Conservation (phyloP, 2,888 invertebrate genomes). For the Nysson spinosus region DNA sequence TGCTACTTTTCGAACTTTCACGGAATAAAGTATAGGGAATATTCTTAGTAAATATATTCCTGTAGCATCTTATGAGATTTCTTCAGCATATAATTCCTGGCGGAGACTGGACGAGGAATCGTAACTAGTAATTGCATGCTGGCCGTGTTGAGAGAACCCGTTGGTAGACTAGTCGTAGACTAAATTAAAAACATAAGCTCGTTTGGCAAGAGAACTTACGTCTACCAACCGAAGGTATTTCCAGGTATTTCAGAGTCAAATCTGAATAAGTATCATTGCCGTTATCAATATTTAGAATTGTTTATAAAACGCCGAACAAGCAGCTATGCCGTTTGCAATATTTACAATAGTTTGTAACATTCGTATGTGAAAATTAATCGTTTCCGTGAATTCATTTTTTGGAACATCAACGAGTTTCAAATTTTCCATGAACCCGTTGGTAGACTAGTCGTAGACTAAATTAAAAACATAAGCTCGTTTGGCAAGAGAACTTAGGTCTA, state of each 20-base stretch:
- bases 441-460: constrained; percentile 55
- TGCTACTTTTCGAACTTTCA: neutral
- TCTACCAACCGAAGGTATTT: constrained; percentile 14
- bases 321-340: no score
- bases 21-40: constrained; percentile 11
- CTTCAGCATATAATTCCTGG: constrained; percentile 38
- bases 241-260: no score
- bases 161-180: constrained; percentile 57
- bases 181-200: constrained; percentile 59
- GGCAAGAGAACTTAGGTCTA: constrained; percentile 35
- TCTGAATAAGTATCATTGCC: constrained; percentile 7
- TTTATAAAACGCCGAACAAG: no score
- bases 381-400: no score
- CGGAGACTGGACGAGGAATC: constrained; percentile 39
- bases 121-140: constrained; percentile 50
- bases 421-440: constrained; percentile 60
- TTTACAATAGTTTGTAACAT: no score
- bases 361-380: no score
- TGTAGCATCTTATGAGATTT: constrained; percentile 18
- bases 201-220: constrained; percentile 49
- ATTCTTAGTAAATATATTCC: constrained; percentile 44
- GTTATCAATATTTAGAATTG: neutral
- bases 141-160: constrained; percentile 53
- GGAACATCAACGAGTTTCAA: no score
- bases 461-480: constrained; percentile 62